Evolutionary conservation across 2,797 vertebrate species (phyloP).

Genomic region (Pogonophryne albipinna): DNA sequence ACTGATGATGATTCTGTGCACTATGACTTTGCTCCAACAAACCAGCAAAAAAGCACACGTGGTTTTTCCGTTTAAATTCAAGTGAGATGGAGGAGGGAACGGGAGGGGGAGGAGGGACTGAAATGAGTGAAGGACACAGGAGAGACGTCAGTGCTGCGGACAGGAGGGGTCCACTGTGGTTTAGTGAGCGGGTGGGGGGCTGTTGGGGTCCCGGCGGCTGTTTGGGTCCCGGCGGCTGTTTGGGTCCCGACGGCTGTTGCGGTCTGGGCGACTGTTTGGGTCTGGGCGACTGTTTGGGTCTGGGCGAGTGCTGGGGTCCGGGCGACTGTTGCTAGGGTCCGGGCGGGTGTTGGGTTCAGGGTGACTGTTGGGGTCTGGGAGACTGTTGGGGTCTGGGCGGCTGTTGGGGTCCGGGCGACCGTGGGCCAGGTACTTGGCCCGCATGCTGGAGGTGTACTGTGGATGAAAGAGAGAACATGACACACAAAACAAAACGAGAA

Average conservation of each 20-base stretch:
- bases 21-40: conserved; percentile 34
- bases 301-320: conserved; percentile 82
- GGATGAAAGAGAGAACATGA: conserved; percentile 61
- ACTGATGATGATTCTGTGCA: conserved; percentile 26
- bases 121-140: not conserved
- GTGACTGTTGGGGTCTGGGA: conserved; percentile 86
- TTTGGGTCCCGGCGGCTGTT: conserved; percentile 89
- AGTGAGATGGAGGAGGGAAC: conserved; percentile 21
- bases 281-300: conserved; percentile 84
- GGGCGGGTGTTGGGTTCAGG: conserved; percentile 77
- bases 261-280: conserved; percentile 71
- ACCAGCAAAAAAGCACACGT: conserved; percentile 47
- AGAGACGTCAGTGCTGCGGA: conserved; percentile 42
- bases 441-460: conserved; percentile 99
- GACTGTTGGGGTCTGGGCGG: conserved; percentile 84
- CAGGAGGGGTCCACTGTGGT: conserved; percentile 34
- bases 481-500: not conserved
- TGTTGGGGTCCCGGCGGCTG: conserved; percentile 83
- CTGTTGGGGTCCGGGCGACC: conserved; percentile 88
- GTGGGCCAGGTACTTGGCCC: conserved; percentile 99
- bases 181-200: conserved; percentile 82
- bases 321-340: conserved; percentile 84
- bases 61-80: conserved; percentile 43
- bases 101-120: conserved; percentile 46
- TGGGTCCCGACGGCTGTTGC: not conserved